Evolutionary conservation across 2,888 invertebrate genomes (phyloP).

Genomic region (Carterocephalus palaemon): DNA sequence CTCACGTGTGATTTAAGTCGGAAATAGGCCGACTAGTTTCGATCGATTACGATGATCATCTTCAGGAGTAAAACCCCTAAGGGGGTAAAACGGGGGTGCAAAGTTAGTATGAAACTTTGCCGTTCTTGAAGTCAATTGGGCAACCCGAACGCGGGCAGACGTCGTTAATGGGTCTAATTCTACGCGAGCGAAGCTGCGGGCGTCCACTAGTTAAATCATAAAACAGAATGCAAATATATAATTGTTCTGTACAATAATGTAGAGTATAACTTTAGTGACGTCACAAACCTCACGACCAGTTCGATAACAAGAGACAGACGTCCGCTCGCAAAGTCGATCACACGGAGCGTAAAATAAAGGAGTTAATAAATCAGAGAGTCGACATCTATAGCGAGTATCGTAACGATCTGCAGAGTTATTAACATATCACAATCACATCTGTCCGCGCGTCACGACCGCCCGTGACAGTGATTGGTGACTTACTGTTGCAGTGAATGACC

Average conservation of each 20-base stretch:
- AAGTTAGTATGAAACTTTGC: too few species aligned
- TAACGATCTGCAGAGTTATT: slow-evolving; percentile 8
- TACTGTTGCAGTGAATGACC: slow-evolving; percentile 6
- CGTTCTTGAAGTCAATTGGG: too few species aligned
- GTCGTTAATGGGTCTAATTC: too few species aligned
- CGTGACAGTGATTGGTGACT: not conserved
- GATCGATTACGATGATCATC: too few species aligned
- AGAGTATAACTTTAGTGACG: slow-evolving; percentile 7
- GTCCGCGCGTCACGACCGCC: slow-evolving; percentile 13
- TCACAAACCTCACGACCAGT: slow-evolving; percentile 7
- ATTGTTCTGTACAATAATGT: not conserved
- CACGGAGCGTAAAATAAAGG: slow-evolving; percentile 20
- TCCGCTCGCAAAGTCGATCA: slow-evolving; percentile 14
- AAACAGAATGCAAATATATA: too few species aligned
- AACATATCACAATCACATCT: slow-evolving; percentile 24
- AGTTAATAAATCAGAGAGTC: slow-evolving; percentile 21
- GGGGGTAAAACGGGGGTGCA: too few species aligned
- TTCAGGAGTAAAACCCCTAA: too few species aligned
- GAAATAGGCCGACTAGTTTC: too few species aligned
- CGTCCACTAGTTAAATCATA: too few species aligned
- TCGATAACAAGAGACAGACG: slow-evolving; percentile 14
- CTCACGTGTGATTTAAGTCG: too few species aligned
- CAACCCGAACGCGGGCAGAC: too few species aligned
- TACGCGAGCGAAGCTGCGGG: too few species aligned
- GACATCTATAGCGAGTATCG: slow-evolving; percentile 19